A percentile compares a stretch with the other conserved stretches of the same genome.
phyloP scores from a whole-genome alignment of 2,113 vertebrate genomes.

The Pelecanoides urinatrix region DNA sequence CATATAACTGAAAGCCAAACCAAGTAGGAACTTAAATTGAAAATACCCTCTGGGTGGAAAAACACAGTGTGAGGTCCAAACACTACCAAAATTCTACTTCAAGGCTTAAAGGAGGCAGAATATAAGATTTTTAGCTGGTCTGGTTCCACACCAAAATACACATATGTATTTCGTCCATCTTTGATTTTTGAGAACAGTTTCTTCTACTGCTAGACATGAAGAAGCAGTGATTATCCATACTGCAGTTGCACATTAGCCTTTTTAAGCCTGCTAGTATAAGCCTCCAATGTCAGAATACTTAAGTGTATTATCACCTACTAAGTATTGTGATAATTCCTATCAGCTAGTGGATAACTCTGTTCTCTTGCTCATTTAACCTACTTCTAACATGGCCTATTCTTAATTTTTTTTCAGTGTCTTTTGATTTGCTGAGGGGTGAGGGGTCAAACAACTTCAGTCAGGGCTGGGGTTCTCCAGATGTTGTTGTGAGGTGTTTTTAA shows the following conservation, averaged over 20 bases:
- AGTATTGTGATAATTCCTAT: background rate
- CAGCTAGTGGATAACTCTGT: background rate
- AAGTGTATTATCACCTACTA: background rate
- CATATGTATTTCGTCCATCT: background rate
- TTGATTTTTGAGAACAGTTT: background rate
- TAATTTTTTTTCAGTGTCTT: background rate
- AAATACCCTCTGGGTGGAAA: background rate
- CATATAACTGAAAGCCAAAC: background rate
- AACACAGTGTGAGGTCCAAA: background rate
- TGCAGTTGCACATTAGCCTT: background rate
- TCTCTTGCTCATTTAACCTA: background rate
- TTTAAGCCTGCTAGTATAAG: background rate
- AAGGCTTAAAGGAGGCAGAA: background rate
- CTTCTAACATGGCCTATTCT: background rate
- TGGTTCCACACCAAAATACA: background rate
- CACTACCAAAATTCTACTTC: background rate
- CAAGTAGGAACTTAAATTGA: background rate
- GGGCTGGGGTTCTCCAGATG: background rate
- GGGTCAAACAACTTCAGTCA: background rate
- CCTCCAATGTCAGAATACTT: background rate
- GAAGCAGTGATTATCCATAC: background rate
- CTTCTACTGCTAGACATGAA: background rate
- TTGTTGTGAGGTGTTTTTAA: background rate
- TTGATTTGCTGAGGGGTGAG: background rate
- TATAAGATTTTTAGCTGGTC: background rate